These are phyloP conservation scores for Morus bassanus DNA, from an alignment of 2,797 vertebrate genomes.

Conservation along the genomic window DNA sequence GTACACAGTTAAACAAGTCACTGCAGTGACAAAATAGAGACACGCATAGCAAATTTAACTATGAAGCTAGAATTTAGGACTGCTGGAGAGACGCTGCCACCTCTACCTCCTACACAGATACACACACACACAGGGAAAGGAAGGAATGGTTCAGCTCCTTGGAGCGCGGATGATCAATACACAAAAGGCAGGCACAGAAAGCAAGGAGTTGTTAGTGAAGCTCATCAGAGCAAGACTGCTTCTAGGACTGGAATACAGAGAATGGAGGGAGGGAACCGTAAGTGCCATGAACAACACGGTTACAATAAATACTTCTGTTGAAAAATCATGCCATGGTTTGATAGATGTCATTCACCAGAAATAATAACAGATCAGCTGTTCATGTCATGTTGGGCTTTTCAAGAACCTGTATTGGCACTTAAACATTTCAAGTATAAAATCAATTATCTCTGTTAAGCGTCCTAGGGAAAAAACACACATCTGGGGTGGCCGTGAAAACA, in stretches of 20 bases:
- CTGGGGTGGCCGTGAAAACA: constrained; percentile 14
- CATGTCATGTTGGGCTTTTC: not conserved
- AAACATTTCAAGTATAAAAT: not conserved
- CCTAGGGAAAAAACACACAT: not conserved
- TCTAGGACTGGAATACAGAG: not conserved
- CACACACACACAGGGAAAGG: not conserved
- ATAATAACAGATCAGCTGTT: not conserved
- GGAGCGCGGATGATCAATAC: not conserved
- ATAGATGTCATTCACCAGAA: not conserved
- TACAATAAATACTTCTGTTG: not conserved
- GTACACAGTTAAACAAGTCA: constrained; percentile 59
- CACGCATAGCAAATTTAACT: not conserved
- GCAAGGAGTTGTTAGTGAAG: not conserved
- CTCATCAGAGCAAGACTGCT: not conserved
- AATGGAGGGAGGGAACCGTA: not conserved
- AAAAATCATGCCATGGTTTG: not conserved
- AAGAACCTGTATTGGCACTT: not conserved
- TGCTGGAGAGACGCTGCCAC: constrained; percentile 21
- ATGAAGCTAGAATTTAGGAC: not conserved
- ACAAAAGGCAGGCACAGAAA: constrained; percentile 18
- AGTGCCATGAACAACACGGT: not conserved
- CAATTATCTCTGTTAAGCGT: not conserved
- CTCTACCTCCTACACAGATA: constrained; percentile 11
- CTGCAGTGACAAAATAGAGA: constrained; percentile 45
- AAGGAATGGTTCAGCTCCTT: not conserved